Evolutionary conservation across 2,888 invertebrate species (phyloP).

Genomic region (Euplagia quadripunctaria): DNA sequence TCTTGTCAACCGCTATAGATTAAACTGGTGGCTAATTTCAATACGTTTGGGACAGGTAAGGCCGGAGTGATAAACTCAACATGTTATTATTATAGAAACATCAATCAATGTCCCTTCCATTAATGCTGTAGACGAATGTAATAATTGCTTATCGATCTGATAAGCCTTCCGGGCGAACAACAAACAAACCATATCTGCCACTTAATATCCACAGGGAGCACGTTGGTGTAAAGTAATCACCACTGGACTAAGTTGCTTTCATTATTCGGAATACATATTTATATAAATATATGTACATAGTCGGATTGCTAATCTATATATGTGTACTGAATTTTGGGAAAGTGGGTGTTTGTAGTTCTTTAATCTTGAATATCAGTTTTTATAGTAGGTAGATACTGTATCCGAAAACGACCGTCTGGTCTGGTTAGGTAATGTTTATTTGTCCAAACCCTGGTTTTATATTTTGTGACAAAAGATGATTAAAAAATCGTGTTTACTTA

Average conservation of each 20-base stretch:
- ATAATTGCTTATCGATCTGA: constrained; percentile 22
- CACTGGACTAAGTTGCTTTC: not conserved
- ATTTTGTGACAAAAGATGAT: too few species aligned
- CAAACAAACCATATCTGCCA: constrained; percentile 12
- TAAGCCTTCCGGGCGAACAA: constrained; percentile 9
- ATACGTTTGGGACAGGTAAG: constrained; percentile 15
- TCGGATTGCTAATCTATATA: not conserved
- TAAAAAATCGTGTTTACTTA: too few species aligned
- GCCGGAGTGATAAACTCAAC: constrained; percentile 14
- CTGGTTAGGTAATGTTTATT: too few species aligned
- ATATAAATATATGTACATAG: not conserved
- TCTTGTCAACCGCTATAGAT: constrained; percentile 15
- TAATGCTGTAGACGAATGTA: constrained; percentile 3
- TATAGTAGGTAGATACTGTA: too few species aligned
- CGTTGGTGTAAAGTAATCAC: not conserved
- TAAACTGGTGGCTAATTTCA: constrained; percentile 12
- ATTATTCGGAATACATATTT: not conserved
- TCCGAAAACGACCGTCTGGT: too few species aligned
- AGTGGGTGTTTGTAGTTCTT: too few species aligned
- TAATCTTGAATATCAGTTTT: too few species aligned
- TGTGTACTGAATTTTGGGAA: not conserved
- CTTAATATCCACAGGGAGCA: constrained; percentile 9
- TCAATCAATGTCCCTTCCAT: constrained; percentile 17
- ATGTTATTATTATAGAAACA: constrained; percentile 19
- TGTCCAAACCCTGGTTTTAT: too few species aligned